These are phyloP conservation scores for Cetoscarus ocellatus DNA, from an alignment of 2,797 vertebrate species.

Conservation along the genomic window DNA sequence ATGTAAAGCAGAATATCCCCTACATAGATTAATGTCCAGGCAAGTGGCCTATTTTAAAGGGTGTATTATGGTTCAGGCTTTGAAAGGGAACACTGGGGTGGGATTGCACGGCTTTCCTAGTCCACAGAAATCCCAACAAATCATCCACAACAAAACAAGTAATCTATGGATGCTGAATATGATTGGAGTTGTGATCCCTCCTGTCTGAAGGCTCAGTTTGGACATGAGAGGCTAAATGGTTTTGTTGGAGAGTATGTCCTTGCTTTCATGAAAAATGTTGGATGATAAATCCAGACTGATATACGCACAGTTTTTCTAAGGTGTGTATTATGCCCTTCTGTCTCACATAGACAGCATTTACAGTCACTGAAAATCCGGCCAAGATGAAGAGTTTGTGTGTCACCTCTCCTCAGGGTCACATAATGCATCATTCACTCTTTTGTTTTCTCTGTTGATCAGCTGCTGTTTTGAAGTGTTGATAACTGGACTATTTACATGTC, in stretches of 20 bases:
- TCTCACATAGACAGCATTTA: not conserved
- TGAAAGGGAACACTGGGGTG: not conserved
- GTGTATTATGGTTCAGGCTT: conserved; percentile 2
- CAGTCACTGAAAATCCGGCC: too few relatives aligned
- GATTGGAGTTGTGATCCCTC: not conserved
- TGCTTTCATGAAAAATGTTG: not conserved
- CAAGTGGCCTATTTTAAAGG: conserved; percentile 40
- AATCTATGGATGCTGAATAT: not conserved
- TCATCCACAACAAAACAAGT: conserved; percentile 1
- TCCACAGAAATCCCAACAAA: not conserved
- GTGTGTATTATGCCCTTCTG: too few relatives aligned
- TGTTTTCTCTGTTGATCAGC: too few relatives aligned
- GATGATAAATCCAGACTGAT: not conserved
- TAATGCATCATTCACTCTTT: too few relatives aligned
- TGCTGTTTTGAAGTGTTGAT: too few relatives aligned
- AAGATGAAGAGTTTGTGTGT: too few relatives aligned
- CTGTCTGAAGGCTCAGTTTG: not conserved
- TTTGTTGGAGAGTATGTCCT: not conserved
- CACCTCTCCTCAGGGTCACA: too few relatives aligned
- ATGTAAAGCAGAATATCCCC: conserved; percentile 41
- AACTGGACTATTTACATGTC: too few relatives aligned
- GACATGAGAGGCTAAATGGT: rapidly evolving
- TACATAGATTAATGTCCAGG: conserved; percentile 21
- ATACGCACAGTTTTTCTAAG: not conserved
- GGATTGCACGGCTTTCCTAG: conserved; percentile 4